These are phyloP conservation scores for Lamprologus lemairii DNA, from an alignment of 2,113 vertebrate species.

Conservation along the genomic window DNA sequence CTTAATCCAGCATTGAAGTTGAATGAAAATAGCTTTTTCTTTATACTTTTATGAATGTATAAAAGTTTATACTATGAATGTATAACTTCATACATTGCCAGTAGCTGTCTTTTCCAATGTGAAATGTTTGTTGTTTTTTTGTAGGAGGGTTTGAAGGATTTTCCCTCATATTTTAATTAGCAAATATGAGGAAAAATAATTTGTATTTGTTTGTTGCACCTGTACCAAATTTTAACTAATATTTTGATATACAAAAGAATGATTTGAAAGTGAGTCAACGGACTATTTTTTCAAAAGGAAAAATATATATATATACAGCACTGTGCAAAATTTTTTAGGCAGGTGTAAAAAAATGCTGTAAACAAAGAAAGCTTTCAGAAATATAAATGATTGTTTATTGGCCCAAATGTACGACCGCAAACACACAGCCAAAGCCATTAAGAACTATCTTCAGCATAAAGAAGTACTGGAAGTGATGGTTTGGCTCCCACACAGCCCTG, in stretches of 20 bases:
- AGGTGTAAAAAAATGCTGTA: neutral
- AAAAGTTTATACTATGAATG: neutral
- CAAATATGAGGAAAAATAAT: neutral
- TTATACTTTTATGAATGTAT: neutral
- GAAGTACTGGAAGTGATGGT: neutral
- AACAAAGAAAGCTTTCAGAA: neutral
- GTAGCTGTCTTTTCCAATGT: neutral
- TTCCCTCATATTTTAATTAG: neutral
- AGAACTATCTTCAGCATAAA: neutral
- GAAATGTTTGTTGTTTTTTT: neutral
- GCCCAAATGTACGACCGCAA: neutral
- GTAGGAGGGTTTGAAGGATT: neutral
- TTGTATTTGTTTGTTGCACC: neutral
- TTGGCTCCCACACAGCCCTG: neutral
- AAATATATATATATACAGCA: fast-evolving
- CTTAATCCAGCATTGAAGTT: neutral
- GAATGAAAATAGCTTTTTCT: neutral
- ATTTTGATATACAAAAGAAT: neutral
- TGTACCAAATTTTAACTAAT: neutral
- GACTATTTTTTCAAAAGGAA: neutral
- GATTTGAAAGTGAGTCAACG: neutral
- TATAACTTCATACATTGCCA: neutral
- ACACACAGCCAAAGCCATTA: neutral
- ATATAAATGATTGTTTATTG: neutral
- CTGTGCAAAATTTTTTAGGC: neutral